These are phyloP conservation scores for Lypha dubia DNA, from an alignment of 2,888 invertebrate species.

Conservation along the genomic window DNA sequence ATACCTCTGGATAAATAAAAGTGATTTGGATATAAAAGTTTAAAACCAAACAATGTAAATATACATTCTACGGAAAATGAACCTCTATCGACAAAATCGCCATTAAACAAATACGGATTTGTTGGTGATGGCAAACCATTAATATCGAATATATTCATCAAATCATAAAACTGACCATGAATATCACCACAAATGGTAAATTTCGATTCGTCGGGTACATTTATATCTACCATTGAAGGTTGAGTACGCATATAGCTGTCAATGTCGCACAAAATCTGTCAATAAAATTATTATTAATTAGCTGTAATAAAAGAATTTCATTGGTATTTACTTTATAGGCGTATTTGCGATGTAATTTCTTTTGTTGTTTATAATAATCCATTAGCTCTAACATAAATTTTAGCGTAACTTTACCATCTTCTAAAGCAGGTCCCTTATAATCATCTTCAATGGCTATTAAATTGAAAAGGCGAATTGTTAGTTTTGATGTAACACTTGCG, in stretches of 20 bases:
- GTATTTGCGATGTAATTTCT: slow-evolving; percentile 97
- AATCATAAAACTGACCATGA: slow-evolving; percentile 99
- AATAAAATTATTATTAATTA: slow-evolving; percentile 6
- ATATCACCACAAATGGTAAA: slow-evolving; percentile 99
- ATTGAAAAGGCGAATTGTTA: background rate
- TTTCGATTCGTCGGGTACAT: slow-evolving; percentile 92
- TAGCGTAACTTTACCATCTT: slow-evolving; percentile 93
- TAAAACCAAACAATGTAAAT: slow-evolving; percentile 97
- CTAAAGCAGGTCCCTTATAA: slow-evolving; percentile 95
- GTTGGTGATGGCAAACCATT: slow-evolving; percentile 97
- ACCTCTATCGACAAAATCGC: slow-evolving; percentile 99
- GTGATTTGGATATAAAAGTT: slow-evolving; percentile 96
- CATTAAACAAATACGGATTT: slow-evolving; percentile 99
- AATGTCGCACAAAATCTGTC: slow-evolving; percentile 95
- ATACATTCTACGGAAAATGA: slow-evolving; percentile 99
- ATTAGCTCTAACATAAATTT: slow-evolving; percentile 95
- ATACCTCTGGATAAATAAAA: slow-evolving; percentile 98
- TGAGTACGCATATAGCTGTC: slow-evolving; percentile 92
- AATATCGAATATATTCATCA: slow-evolving; percentile 98
- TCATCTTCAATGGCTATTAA: slow-evolving; percentile 94
- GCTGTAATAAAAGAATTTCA: background rate
- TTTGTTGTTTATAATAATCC: slow-evolving; percentile 94
- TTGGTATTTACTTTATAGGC: slow-evolving; percentile 92
- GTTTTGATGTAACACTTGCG: too few species aligned
- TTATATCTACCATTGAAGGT: slow-evolving; percentile 95